Evolutionary conservation across 2,888 invertebrate genomes (phyloP).

Genomic region (Iselma pallidipennis): DNA sequence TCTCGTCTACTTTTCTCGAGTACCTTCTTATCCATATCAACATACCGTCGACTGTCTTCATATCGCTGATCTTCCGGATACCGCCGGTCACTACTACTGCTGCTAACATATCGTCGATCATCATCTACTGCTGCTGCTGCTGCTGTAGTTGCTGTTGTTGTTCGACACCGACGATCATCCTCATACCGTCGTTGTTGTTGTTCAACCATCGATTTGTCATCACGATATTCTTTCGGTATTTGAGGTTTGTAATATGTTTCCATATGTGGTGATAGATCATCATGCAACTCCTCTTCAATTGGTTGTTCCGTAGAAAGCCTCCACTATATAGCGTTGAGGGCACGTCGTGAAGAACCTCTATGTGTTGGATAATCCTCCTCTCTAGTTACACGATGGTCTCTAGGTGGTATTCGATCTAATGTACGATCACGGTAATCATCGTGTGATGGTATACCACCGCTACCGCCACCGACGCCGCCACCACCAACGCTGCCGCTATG

Average conservation of each 20-base stretch:
- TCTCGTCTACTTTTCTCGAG: conserved; percentile 45
- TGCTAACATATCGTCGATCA: conserved; percentile 23
- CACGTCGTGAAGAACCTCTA: conserved; percentile 68
- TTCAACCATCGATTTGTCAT: conserved; percentile 33
- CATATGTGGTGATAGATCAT: conserved; percentile 49
- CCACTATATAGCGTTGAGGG: conserved; percentile 75
- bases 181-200: conserved; percentile 29
- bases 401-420: conserved; percentile 41
- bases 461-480: conserved; percentile 22
- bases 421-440: conserved; percentile 52
- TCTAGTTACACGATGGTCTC: conserved; percentile 46
- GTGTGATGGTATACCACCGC: conserved; percentile 39
- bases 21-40: conserved; percentile 18
- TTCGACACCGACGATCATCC: conserved; percentile 11
- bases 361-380: conserved; percentile 56
- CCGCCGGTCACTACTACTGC: conserved; percentile 28
- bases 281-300: conserved; percentile 56
- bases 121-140: conserved; percentile 18
- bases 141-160: conserved; percentile 16
- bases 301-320: conserved; percentile 58
- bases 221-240: conserved; percentile 52
- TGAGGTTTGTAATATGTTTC: conserved; percentile 53
- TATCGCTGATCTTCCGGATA: conserved; percentile 34
- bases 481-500: conserved; percentile 14
- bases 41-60: conserved; percentile 21